Base-by-base conservation (phyloP, 35 echinoderm and acorn worm genomes). In the Hemicentrotus pulcherrimus region DNA sequence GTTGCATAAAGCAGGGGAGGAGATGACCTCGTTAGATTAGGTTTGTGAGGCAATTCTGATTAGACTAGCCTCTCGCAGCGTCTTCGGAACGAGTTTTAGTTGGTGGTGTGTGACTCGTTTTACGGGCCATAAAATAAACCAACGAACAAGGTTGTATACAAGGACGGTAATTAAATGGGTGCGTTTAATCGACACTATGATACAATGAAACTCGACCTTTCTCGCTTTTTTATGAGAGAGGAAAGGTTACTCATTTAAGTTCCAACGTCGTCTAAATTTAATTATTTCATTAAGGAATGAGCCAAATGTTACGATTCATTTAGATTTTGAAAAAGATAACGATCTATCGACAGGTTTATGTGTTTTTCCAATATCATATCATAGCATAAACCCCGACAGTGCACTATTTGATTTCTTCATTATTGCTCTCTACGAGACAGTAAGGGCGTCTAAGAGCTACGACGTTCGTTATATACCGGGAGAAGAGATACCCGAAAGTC, bases 321-420 rank as follows among this genome's bases (percentile, higher is more conserved):
- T 22, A 28, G 16, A 70, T 70, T 28, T 70, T 5, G 24, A 78
- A 78, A 30, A 18, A 78, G 22, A 78, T 78, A 78, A 78, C 65
- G 65, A 78, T n/a, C 65, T 22, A n/a, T 28, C 9, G 28, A 28
- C 24, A 78, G 0, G 0, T n/a, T 0, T 78, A n/a, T 78, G 24
- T 78, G 61, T 78, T 78, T n/a, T 78, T 28, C 19, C 28, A 5
- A 28, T 78, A 22, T n/a, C 65, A 78, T 78, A 78, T 55, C 12
- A 78, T n/a, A 78, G 65, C 22, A 78, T 4, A 78, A n/a, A 78
- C 22, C 18, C 22, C 19, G 65, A 7, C 65, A n/a, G 65, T 78
- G 65, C 19, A 78, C 65, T 78, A 78, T 78, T 78, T 78, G 65
- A 78, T 78, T 78, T 78, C 65, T 78, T 78, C 9, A 78, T 78